Conservation (phyloP, 1,140 invertebrate species). For the Zaprionus africanus region DNA sequence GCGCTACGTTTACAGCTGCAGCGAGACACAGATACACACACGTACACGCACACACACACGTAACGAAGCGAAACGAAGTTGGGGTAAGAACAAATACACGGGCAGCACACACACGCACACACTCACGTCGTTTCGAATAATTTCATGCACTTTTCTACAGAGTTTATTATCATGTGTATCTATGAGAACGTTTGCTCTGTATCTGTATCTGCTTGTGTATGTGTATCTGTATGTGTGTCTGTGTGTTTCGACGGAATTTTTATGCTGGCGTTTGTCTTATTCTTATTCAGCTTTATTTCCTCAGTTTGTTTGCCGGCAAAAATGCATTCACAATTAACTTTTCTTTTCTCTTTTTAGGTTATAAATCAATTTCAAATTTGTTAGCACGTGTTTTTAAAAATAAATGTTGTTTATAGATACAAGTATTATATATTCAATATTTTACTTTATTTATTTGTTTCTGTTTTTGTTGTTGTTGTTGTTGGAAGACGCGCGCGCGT, state of each 20-base stretch:
- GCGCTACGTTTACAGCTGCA: slow-evolving; percentile 45
- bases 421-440: slow-evolving; percentile 13
- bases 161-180: slow-evolving; percentile 27
- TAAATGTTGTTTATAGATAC: slow-evolving; percentile 31
- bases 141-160: slow-evolving; percentile 44
- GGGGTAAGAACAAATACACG: slow-evolving; percentile 47
- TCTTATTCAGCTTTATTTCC: slow-evolving; percentile 37
- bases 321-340: neutral
- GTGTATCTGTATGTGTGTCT: slow-evolving; percentile 1
- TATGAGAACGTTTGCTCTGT: slow-evolving; percentile 1
- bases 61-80: slow-evolving; percentile 27
- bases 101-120: slow-evolving; percentile 12
- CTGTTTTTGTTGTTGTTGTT: neutral
- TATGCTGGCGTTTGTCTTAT: slow-evolving; percentile 46
- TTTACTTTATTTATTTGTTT: slow-evolving; percentile 14
- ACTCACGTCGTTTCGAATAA: slow-evolving; percentile 29
- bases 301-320: slow-evolving; percentile 3
- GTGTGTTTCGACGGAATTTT: slow-evolving; percentile 47
- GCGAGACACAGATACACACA: slow-evolving; percentile 34
- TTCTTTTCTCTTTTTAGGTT: neutral
- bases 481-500: slow-evolving; percentile 55
- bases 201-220: slow-evolving; percentile 11
- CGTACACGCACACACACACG: slow-evolving; percentile 29
- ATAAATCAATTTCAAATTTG: neutral
- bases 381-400: slow-evolving; percentile 20